phyloP scores from a whole-genome alignment of 1,140 invertebrate species.

The Centruroides sculpturatus region DNA sequence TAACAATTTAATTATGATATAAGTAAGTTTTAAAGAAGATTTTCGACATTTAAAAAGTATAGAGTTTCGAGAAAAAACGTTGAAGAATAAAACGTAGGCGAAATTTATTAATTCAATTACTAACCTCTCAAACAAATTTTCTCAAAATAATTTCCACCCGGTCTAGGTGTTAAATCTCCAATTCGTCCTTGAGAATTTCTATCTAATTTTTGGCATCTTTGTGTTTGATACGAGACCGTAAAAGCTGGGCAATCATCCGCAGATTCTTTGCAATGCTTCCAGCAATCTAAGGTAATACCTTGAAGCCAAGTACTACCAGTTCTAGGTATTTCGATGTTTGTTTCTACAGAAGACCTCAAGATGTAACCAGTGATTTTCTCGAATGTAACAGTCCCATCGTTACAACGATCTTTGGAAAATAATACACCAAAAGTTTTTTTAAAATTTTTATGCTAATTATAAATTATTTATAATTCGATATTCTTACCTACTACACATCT shows the following conservation, averaged over 20 bases:
- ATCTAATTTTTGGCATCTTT: constrained; percentile 33
- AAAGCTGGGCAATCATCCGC: constrained; percentile 36
- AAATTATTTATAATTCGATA: no score
- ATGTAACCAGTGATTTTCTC: constrained; percentile 36
- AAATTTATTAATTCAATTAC: neutral
- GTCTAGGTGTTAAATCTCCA: constrained; percentile 27
- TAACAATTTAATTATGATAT: no score
- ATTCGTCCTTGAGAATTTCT: constrained; percentile 34
- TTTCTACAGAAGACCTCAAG: constrained; percentile 30
- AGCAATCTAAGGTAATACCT: constrained; percentile 32
- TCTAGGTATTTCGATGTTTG: constrained; percentile 24
- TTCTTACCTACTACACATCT: constrained; percentile 28
- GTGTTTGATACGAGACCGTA: constrained; percentile 31
- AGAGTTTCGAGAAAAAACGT: neutral
- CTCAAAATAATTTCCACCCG: constrained; percentile 35
- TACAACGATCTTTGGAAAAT: constrained; percentile 23
- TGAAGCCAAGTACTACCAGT: constrained; percentile 16
- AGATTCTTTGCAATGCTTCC: constrained; percentile 26
- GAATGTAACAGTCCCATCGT: constrained; percentile 35
- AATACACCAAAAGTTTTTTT: no score
- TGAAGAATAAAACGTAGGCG: neutral
- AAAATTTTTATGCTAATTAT: no score
- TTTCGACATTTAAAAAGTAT: neutral
- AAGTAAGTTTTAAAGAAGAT: neutral
- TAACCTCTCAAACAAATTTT: constrained; percentile 34